Conservation (phyloP, 2,888 invertebrate species). For the Drosophila koepferae region DNA sequence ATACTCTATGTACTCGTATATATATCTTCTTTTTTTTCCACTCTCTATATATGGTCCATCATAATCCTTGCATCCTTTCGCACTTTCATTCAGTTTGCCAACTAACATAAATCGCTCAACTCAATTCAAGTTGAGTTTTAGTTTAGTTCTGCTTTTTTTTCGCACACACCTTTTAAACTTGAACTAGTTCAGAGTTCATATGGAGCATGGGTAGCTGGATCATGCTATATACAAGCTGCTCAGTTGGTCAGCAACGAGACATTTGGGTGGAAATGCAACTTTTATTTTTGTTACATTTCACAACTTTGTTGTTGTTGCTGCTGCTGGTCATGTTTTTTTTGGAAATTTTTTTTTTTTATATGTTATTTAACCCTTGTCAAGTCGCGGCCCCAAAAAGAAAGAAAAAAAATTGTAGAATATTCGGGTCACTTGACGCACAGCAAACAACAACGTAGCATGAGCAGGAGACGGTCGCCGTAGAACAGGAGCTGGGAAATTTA, state of each 20-base stretch:
- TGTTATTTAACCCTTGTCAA: slow-evolving; percentile 77
- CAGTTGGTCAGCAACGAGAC: slow-evolving; percentile 14
- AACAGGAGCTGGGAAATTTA: slow-evolving; percentile 63
- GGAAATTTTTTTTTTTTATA: slow-evolving; percentile 51
- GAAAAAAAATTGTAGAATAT: slow-evolving; percentile 51
- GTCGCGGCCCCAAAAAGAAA: slow-evolving; percentile 51
- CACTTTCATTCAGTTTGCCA: slow-evolving; percentile 30
- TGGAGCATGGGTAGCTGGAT: slow-evolving; percentile 2
- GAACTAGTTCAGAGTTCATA: slow-evolving; percentile 40
- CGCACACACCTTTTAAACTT: slow-evolving; percentile 52
- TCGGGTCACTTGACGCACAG: slow-evolving; percentile 75
- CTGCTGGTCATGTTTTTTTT: slow-evolving; percentile 48
- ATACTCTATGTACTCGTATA: no score
- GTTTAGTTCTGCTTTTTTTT: slow-evolving; percentile 16
- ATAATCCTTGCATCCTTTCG: slow-evolving; percentile 10
- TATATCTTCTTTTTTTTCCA: no score
- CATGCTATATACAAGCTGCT: slow-evolving; percentile 3
- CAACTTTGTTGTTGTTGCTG: slow-evolving; percentile 54
- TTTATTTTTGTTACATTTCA: slow-evolving; percentile 55
- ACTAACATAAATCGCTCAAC: slow-evolving; percentile 41
- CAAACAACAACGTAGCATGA: slow-evolving; percentile 27
- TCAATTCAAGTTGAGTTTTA: slow-evolving; percentile 39
- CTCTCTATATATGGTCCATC: not conserved
- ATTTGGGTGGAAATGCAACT: slow-evolving; percentile 40
- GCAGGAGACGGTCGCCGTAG: slow-evolving; percentile 26